phyloP scores from a whole-genome alignment of 2,888 invertebrate species.

The Spodoptera littoralis region DNA sequence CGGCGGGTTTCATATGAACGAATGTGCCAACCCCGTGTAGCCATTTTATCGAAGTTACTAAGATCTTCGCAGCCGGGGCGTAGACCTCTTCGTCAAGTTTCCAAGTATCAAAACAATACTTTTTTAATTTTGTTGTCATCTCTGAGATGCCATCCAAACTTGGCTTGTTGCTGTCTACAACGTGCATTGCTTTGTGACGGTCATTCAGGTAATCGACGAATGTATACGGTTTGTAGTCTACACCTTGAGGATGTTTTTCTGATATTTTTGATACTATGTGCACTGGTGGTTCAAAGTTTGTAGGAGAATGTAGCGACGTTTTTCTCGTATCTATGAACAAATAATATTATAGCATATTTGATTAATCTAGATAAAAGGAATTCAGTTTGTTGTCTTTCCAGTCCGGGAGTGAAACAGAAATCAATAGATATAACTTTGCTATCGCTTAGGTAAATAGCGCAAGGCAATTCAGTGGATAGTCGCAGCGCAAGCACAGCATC shows the following conservation, averaged over 20 bases:
- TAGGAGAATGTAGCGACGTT: slow-evolving; percentile 57
- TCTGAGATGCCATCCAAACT: slow-evolving; percentile 45
- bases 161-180: slow-evolving; percentile 55
- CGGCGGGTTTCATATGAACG: slow-evolving; percentile 89
- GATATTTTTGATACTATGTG: slow-evolving; percentile 69
- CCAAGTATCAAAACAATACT: slow-evolving; percentile 65
- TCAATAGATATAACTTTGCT: background rate
- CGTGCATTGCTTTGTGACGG: slow-evolving; percentile 54
- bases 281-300: slow-evolving; percentile 69
- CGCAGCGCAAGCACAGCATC: slow-evolving; percentile 11
- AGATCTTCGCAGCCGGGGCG: slow-evolving; percentile 92
- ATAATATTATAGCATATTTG: slow-evolving; percentile 7
- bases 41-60: slow-evolving; percentile 94
- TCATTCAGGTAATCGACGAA: slow-evolving; percentile 55
- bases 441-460: background rate
- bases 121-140: slow-evolving; percentile 50
- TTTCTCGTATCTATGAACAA: slow-evolving; percentile 60
- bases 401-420: background rate
- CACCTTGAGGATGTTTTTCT: slow-evolving; percentile 45
- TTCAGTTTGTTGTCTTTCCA: too few species aligned
- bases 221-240: slow-evolving; percentile 44
- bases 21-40: slow-evolving; percentile 93
- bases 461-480: background rate
- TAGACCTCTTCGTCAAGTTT: slow-evolving; percentile 84
- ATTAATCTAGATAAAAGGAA: background rate